Evolutionary conservation across 2,113 vertebrate species (phyloP).

Genomic region (Camelus dromedarius): DNA sequence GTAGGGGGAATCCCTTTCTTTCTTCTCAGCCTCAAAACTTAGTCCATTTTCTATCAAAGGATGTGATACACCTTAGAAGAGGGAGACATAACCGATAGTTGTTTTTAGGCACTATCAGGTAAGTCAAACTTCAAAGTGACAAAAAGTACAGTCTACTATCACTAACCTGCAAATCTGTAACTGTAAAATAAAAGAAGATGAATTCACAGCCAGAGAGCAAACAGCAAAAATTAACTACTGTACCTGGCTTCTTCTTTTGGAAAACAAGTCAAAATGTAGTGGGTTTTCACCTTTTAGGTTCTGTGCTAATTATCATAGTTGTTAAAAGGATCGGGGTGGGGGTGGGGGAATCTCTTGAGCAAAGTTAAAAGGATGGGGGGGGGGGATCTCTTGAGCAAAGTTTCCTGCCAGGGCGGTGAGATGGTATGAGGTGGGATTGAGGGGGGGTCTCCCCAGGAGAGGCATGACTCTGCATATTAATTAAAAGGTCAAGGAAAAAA

Average conservation of each 20-base stretch:
- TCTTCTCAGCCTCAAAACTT: not conserved
- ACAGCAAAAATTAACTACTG: not conserved
- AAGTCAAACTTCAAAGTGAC: slow-evolving; percentile 3
- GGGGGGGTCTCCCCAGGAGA: not conserved
- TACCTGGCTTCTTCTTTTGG: not conserved
- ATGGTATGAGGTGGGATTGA: not conserved
- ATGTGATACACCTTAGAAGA: not conserved
- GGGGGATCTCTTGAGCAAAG: not conserved
- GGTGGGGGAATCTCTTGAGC: not conserved
- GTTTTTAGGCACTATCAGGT: not conserved
- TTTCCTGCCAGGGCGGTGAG: not conserved
- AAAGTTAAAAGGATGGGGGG: not conserved
- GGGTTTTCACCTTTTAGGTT: not conserved
- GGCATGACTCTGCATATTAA: not conserved
- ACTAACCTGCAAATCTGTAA: not conserved
- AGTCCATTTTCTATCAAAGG: not conserved
- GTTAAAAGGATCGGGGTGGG: not conserved
- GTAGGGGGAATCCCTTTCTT: not conserved
- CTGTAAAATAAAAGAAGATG: not conserved
- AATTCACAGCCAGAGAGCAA: not conserved
- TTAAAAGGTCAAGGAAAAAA: slow-evolving; percentile 34
- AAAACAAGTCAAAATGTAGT: slow-evolving; percentile 33
- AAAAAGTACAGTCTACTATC: not conserved
- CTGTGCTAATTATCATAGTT: not conserved
- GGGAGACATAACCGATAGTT: not conserved